Evolutionary conservation across 2,113 vertebrate genomes (phyloP), one percentile per base, ranked within the genome.

Genomic region (Paratilapia polleni): DNA sequence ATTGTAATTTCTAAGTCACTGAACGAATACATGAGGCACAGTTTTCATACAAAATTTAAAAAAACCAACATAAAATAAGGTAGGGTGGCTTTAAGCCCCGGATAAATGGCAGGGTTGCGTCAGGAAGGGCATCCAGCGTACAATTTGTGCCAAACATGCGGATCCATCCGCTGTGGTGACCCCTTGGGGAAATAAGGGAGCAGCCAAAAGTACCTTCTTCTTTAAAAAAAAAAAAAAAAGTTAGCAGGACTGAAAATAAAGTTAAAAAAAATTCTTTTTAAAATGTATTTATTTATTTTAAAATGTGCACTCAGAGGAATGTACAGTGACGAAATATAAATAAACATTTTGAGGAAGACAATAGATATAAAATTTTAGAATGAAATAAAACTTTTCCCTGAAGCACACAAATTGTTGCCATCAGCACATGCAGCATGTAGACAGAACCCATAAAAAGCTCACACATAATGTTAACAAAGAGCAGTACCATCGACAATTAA

Each of bases 1-100:
- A 68, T 47, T 66, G 54, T 58, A 34, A 77, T 59, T 59, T 54
- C 17, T 17, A 31, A n/a, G n/a, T 68, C 34, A 80, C 20, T 87
- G 77, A 54, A 61, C 28, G 17, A 36, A 59, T 26, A 36, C 54
- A 89, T 12, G 73, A 90, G 80, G 77, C 77, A 88, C 66, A 75
- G 17, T 77, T 56, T 15, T 70, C 38, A 76, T 26, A 81, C 6
- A 34, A 74, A 41, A 61, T n/a, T n/a, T 6, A 20, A 2, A 80
- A 17, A 26, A 56, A 0, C 68, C 28, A 2, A 74, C 34, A 8
- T 78, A 6, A 62, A 83, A 78, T 62, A 77, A 84, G 28, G 57
- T 61, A 13, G 52, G 31, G 8, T 57, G 75, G 10, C n/a, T n/a
- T n/a, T n/a, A n/a, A n/a, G n/a, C n/a, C n/a, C 47, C 3, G 47